Evolutionary conservation across 2,113 vertebrate genomes (phyloP).

Genomic region (Panurus biarmicus): DNA sequence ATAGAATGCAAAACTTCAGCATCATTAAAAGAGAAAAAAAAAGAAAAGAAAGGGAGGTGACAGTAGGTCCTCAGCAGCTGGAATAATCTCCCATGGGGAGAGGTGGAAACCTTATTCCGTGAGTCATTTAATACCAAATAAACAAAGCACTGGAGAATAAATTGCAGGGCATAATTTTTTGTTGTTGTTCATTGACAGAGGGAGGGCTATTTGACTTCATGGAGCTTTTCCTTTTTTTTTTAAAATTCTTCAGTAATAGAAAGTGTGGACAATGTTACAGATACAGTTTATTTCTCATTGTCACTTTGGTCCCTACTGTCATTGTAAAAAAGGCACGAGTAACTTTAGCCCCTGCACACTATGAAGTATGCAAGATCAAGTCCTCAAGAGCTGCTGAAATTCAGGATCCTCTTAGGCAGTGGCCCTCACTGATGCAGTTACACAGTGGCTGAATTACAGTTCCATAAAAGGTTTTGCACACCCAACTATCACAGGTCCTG

Average conservation of each 20-base stretch:
- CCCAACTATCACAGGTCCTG: neutral
- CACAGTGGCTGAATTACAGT: neutral
- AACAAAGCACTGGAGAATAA: constrained; percentile 55
- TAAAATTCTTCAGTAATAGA: neutral
- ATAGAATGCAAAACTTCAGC: neutral
- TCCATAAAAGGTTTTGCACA: neutral
- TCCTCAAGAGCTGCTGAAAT: neutral
- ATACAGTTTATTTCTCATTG: neutral
- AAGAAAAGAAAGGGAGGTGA: neutral
- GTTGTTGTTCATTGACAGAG: neutral
- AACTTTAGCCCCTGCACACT: neutral
- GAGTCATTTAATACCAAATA: constrained; percentile 53
- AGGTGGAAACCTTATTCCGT: constrained; percentile 39
- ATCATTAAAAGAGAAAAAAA: neutral
- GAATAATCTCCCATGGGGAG: constrained; percentile 8
- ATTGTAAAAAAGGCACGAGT: neutral
- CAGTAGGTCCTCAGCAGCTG: neutral
- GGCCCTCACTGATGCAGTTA: neutral
- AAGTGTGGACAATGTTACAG: neutral
- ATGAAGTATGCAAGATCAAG: neutral
- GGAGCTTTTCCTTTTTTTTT: constrained; percentile 44
- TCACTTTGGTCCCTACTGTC: neutral
- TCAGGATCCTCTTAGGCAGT: neutral
- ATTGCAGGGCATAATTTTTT: neutral
- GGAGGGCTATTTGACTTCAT: neutral